phyloP scores from a whole-genome alignment of 2,888 invertebrate species.

The Tetheella fluctuosa region DNA sequence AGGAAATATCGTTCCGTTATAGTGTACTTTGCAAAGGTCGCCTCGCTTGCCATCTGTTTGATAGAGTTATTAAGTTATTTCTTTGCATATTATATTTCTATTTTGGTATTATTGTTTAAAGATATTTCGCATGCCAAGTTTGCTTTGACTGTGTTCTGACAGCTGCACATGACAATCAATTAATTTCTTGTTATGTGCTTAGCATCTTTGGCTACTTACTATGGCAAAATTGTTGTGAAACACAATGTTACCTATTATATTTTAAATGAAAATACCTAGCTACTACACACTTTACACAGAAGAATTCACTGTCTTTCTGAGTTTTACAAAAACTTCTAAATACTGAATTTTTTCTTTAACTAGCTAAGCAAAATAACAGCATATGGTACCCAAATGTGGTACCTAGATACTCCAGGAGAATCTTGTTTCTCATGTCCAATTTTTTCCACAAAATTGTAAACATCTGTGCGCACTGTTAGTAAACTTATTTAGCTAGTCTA shows the following conservation, averaged over 20 bases:
- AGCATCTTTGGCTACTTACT: no score
- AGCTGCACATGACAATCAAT: no score
- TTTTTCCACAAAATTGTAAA: constrained; percentile 20
- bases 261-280: no score
- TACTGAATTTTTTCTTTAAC: not conserved
- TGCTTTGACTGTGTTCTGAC: no score
- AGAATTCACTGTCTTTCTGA: constrained; percentile 1
- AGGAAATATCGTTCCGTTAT: constrained; percentile 46
- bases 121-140: no score
- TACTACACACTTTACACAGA: no score
- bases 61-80: constrained; percentile 39
- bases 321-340: not conserved
- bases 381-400: constrained; percentile 45
- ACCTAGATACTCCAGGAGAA: constrained; percentile 18
- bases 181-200: no score
- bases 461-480: constrained; percentile 28
- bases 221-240: no score
- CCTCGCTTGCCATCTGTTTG: constrained; percentile 36
- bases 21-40: constrained; percentile 36
- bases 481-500: constrained; percentile 26
- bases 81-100: constrained; percentile 16
- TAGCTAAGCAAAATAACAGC: constrained; percentile 17
- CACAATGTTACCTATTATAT: no score
- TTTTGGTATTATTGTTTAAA: no score
- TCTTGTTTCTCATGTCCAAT: constrained; percentile 30